A percentile compares a stretch with the other conserved stretches of the same genome.
Conservation (phyloP, 2,797 vertebrate genomes). For the Helicolenus hilgendorfi region DNA sequence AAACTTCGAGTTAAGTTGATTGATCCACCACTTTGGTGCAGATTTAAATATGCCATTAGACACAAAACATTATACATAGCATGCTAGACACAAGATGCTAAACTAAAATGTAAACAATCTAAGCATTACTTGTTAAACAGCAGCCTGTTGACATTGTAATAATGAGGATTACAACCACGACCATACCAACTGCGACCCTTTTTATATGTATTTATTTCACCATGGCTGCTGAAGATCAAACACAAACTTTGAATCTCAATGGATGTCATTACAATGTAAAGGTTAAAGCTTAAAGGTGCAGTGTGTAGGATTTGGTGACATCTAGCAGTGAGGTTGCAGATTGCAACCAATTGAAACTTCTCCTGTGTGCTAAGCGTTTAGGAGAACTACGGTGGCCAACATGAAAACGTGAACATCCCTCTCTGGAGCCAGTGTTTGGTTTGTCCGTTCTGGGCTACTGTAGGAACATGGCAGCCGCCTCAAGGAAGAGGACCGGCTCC, state of each 20-base stretch:
- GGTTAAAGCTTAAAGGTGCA: too few relatives aligned
- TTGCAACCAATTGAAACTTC: too few relatives aligned
- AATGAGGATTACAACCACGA: not conserved
- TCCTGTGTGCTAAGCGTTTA: too few relatives aligned
- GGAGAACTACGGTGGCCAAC: too few relatives aligned
- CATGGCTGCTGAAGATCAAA: not conserved
- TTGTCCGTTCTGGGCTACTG: too few relatives aligned
- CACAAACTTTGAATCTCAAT: not conserved
- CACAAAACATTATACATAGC: not conserved
- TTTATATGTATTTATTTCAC: not conserved
- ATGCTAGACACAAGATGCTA: not conserved
- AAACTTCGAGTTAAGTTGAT: not conserved
- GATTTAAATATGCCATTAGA: not conserved
- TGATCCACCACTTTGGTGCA: not conserved
- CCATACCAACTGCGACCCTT: not conserved
- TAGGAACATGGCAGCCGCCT: too few relatives aligned
- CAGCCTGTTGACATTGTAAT: not conserved
- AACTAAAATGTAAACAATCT: not conserved
- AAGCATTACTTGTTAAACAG: not conserved
- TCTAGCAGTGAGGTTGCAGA: too few relatives aligned
- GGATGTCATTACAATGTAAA: not conserved
- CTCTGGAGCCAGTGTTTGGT: too few relatives aligned
- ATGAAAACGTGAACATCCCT: too few relatives aligned
- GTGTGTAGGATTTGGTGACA: too few relatives aligned
- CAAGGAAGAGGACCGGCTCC: too few relatives aligned